Percentiles rank a stretch among this genome's conserved stretches.
Evolutionary conservation across 2,888 invertebrate species (phyloP).

Genomic region (Metellina segmentata): DNA sequence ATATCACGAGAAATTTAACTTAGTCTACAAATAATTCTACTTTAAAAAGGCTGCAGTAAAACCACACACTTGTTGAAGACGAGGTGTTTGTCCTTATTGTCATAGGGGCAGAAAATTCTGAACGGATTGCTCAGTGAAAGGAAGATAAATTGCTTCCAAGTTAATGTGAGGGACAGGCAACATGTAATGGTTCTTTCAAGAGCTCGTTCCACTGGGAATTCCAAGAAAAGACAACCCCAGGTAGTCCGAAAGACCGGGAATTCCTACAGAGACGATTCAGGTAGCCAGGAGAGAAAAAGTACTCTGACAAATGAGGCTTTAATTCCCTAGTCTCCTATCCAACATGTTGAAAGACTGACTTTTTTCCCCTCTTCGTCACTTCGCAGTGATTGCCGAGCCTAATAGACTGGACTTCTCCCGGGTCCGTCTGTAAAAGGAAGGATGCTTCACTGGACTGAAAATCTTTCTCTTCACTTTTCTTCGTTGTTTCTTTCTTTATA

Average conservation of each 20-base stretch:
- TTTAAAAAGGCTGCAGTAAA: too few species aligned
- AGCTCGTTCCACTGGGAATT: constrained; percentile 7
- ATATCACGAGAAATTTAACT: too few species aligned
- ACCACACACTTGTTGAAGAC: background rate
- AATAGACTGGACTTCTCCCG: constrained; percentile 24
- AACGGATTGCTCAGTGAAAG: background rate
- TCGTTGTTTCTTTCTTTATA: background rate
- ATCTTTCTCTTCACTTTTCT: background rate
- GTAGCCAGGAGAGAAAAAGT: constrained; percentile 38
- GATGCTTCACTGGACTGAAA: background rate
- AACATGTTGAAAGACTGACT: background rate
- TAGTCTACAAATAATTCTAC: too few species aligned
- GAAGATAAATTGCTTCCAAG: background rate
- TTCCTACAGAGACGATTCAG: background rate
- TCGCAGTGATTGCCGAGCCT: constrained; percentile 41
- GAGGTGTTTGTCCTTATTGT: background rate
- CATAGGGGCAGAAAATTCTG: background rate
- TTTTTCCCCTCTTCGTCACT: constrained; percentile 11
- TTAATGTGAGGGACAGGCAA: constrained; percentile 15
- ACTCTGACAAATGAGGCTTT: constrained; percentile 64
- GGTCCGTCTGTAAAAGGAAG: constrained; percentile 13
- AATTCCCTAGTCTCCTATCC: constrained; percentile 38
- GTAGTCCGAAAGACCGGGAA: background rate
- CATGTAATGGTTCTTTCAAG: constrained; percentile 41
- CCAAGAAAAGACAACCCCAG: background rate